phyloP scores from a whole-genome alignment of 2,113 vertebrate species.

The Epinephelus fuscoguttatus region DNA sequence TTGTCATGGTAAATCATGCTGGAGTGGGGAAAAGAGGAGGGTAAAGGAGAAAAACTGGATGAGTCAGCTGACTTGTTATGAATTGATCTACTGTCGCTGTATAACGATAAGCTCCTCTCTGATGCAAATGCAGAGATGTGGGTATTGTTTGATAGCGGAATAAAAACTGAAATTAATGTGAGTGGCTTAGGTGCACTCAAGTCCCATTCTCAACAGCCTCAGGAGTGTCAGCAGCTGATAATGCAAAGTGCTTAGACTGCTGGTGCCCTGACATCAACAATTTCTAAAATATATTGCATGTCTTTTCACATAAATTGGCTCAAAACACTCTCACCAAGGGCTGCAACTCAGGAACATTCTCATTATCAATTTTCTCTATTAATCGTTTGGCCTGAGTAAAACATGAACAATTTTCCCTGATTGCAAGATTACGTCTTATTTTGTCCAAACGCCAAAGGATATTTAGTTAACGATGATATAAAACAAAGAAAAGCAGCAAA shows the following conservation, averaged over 20 bases:
- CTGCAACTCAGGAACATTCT: neutral
- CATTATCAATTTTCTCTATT: neutral
- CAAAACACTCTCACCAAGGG: neutral
- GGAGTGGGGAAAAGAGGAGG: constrained; percentile 33
- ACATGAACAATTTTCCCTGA: neutral
- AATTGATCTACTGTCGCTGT: constrained; percentile 22
- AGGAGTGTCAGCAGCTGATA: constrained; percentile 24
- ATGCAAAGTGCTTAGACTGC: constrained; percentile 31
- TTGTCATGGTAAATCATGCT: constrained; percentile 96
- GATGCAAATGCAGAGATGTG: constrained; percentile 41
- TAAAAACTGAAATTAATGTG: constrained; percentile 32
- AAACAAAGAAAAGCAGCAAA: neutral
- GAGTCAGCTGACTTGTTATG: constrained; percentile 63
- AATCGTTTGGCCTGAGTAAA: neutral
- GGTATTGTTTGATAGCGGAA: constrained; percentile 44
- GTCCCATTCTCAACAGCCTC: constrained; percentile 1
- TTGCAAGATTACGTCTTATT: neutral
- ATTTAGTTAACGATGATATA: neutral
- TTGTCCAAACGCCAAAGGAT: neutral
- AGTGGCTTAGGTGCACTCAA: constrained; percentile 16
- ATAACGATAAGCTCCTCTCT: constrained; percentile 7
- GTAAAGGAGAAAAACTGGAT: constrained; percentile 30
- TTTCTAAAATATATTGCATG: neutral
- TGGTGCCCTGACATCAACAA: constrained; percentile 3
- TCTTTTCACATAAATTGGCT: neutral